Evolutionary conservation across 2,797 vertebrate genomes (phyloP), one percentile per base, ranked within the genome.

Genomic region (Astyanax mexicanus): DNA sequence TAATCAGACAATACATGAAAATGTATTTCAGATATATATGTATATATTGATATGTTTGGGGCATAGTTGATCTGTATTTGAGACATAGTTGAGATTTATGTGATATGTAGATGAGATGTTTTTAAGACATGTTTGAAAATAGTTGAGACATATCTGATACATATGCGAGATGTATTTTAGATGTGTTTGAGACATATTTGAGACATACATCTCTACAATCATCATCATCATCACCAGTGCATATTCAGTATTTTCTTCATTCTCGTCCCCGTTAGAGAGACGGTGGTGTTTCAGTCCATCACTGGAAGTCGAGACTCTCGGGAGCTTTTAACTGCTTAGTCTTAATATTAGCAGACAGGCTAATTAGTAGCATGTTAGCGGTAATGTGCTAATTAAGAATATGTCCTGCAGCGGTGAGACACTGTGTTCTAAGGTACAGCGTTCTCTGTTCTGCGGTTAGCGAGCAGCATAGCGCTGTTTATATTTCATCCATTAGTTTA

Each of bases 281-380:
- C 61, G 17, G 3, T n/a, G 3, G 19, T 17, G 17, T 6, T 37
- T 38, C 47, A 61, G 38, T 42, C 10, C 6, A 13, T 11, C 42
- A 10, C 38, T 40, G 65, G 72, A 78, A 72, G 55, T 73, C 67
- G 47, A 54, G 45, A 69, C 55, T 52, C 61, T 62, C 38, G 32
- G 57, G 74, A 71, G 35, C 64, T 55, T 83, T 80, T 72, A 71
- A 49, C n/a, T 42, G 45, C 73, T 60, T 73, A 35, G 38, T 79
- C 57, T 78, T 76, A 74, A 74, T 80, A 75, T 40, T 65, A 82
- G 27, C 69, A 72, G 66, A 81, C 74, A 69, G 72, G 79, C 75
- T 85, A 79, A 82, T 84, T 82, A 84, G 66, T 68, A 60, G 54
- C 52, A 69, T 75, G 45, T 80, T 80, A 70, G 73, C 71, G 58